Conservation (phyloP, 30 jellyfish, hydroid and myxozoan species). For the Cassiopea xamachana region DNA sequence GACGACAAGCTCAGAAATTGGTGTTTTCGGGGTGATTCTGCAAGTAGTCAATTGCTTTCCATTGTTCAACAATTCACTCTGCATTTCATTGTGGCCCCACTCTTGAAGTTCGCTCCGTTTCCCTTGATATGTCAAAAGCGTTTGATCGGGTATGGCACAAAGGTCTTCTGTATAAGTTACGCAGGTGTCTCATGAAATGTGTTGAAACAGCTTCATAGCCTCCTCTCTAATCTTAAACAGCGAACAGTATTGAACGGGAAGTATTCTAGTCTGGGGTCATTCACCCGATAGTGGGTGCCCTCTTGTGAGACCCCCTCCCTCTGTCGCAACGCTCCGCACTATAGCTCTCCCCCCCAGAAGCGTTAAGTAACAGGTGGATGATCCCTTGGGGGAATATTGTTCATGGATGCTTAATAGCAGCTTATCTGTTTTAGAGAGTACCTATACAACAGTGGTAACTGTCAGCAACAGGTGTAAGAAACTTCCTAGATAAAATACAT, state of each 20-base stretch:
- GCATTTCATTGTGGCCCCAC: constrained; percentile 61
- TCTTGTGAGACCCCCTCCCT: too few relatives aligned
- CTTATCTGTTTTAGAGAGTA: too few relatives aligned
- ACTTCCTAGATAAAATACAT: too few relatives aligned
- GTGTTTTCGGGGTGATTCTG: constrained; percentile 13
- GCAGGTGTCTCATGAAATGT: not conserved
- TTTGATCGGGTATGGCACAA: constrained; percentile 59
- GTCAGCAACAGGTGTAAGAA: too few relatives aligned
- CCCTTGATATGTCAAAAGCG: constrained; percentile 60
- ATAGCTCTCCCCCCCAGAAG: too few relatives aligned
- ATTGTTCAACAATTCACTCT: constrained; percentile 14
- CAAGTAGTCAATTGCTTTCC: constrained; percentile 20
- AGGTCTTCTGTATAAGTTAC: not conserved
- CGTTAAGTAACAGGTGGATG: too few relatives aligned
- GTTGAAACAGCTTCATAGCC: not conserved
- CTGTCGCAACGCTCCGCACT: too few relatives aligned
- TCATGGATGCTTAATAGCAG: too few relatives aligned
- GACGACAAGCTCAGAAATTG: too few relatives aligned
- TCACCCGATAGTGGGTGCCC: too few relatives aligned
- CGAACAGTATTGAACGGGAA: not conserved
- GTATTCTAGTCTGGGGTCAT: not conserved
- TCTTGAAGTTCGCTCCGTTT: constrained; percentile 50
- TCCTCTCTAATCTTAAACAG: not conserved
- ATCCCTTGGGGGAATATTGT: too few relatives aligned
- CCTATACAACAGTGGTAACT: too few relatives aligned